phyloP scores from a whole-genome alignment of 2,797 vertebrate species.

The Fistularia tabacaria region DNA sequence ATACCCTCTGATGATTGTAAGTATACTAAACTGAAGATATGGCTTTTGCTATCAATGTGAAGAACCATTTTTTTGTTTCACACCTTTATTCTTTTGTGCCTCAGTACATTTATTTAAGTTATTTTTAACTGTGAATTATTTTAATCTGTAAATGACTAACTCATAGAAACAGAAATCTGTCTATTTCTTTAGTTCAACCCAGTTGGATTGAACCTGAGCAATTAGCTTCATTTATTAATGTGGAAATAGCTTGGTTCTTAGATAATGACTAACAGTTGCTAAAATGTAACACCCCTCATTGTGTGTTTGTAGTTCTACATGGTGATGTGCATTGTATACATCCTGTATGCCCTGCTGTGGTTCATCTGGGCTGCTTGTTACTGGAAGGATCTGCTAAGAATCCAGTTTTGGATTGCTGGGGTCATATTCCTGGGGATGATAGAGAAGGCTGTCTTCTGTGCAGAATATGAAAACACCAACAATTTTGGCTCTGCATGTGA shows the following conservation, averaged over 20 bases:
- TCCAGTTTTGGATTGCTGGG: constrained; percentile 90
- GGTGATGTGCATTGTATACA: constrained; percentile 87
- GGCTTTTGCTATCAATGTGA: too few species aligned
- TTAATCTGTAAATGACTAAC: too few species aligned
- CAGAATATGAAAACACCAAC: constrained; percentile 87
- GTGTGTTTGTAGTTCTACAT: constrained; percentile 81
- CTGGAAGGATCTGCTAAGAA: constrained; percentile 87
- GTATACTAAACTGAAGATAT: constrained; percentile 41
- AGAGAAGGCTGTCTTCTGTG: constrained; percentile 87
- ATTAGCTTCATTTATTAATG: too few species aligned
- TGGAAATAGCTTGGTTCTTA: too few species aligned
- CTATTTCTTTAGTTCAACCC: too few species aligned
- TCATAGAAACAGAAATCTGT: too few species aligned
- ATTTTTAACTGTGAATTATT: too few species aligned
- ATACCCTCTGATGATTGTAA: constrained; percentile 89
- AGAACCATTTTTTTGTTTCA: too few species aligned
- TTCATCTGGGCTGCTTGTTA: constrained; percentile 86
- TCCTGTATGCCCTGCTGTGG: constrained; percentile 84
- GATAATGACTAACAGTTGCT: background rate
- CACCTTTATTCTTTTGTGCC: too few species aligned
- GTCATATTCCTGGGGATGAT: constrained; percentile 90
- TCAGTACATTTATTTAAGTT: too few species aligned
- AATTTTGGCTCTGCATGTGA: constrained; percentile 79
- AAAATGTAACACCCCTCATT: background rate
- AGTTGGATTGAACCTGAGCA: too few species aligned